A percentile compares a stretch with the other conserved stretches of the same genome.
These are phyloP conservation scores for Acanthococcus lagerstroemiae DNA, from an alignment of 2,888 invertebrate species.

Conservation along the genomic window DNA sequence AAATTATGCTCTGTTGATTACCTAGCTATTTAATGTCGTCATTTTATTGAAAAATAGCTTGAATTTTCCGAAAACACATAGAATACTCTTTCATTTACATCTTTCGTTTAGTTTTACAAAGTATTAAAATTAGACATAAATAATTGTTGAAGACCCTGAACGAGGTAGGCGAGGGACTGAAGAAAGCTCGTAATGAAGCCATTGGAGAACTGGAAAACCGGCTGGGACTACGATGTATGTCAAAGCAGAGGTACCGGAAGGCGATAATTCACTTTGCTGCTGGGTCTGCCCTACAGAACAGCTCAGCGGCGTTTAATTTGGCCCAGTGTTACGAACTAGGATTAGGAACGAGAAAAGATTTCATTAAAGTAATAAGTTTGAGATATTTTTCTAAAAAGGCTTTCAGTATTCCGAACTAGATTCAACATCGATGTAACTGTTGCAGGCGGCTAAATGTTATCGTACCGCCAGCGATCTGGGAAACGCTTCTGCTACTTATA, in stretches of 20 bases:
- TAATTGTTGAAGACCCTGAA: slow-evolving; percentile 36
- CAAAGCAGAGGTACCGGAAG: slow-evolving; percentile 49
- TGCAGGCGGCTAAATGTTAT: slow-evolving; percentile 57
- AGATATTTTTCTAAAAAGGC: too few relatives aligned
- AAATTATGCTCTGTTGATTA: too few relatives aligned
- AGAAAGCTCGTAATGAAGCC: slow-evolving; percentile 45
- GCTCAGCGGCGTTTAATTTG: slow-evolving; percentile 56
- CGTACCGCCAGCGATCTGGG: slow-evolving; percentile 52
- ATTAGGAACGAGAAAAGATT: slow-evolving; percentile 51
- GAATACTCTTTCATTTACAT: neutral
- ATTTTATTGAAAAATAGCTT: too few relatives aligned
- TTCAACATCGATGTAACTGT: neutral
- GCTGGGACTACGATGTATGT: slow-evolving; percentile 51
- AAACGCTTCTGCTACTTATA: slow-evolving; percentile 57
- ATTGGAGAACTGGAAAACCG: slow-evolving; percentile 52
- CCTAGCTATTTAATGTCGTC: too few relatives aligned
- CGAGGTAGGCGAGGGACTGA: slow-evolving; percentile 37
- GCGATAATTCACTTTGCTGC: slow-evolving; percentile 48
- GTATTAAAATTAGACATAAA: neutral
- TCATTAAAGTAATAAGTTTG: slow-evolving; percentile 44
- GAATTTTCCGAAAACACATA: neutral
- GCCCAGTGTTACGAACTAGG: slow-evolving; percentile 60
- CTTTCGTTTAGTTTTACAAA: neutral
- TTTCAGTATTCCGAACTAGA: too few relatives aligned
- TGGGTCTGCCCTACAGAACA: slow-evolving; percentile 51